Percentiles rank a stretch among this genome's conserved stretches.
phyloP scores from a whole-genome alignment of 64 coral and sea anemone genomes.

The Porites australiensis region DNA sequence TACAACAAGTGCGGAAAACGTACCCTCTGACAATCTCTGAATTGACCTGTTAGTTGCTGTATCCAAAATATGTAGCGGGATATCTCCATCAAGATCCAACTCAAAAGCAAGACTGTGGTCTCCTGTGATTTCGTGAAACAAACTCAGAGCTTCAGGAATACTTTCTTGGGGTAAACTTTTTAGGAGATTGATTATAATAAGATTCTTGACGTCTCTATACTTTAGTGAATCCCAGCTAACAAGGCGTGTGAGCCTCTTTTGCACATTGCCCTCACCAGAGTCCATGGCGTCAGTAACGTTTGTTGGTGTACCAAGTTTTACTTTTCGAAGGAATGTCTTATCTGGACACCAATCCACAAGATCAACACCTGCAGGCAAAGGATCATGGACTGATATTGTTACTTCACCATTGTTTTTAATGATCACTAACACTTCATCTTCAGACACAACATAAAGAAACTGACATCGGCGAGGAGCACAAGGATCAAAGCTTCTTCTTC shows the following conservation, averaged over 20 bases:
- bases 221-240: neutral
- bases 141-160: slow-evolving; percentile 50
- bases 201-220: slow-evolving; percentile 80
- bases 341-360: slow-evolving; percentile 78
- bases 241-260: neutral
- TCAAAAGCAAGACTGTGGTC: slow-evolving; percentile 76
- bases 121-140: slow-evolving; percentile 91
- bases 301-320: slow-evolving; percentile 11
- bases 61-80: slow-evolving; percentile 25
- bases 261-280: neutral
- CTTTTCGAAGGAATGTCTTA: slow-evolving; percentile 61
- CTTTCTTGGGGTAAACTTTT: slow-evolving; percentile 49
- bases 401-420: slow-evolving; percentile 54
- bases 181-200: slow-evolving; percentile 58
- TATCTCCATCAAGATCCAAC: neutral
- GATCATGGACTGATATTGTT: slow-evolving; percentile 74
- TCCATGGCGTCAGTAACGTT: neutral
- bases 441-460: slow-evolving; percentile 84
- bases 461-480: slow-evolving; percentile 19
- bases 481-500: slow-evolving; percentile 1
- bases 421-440: slow-evolving; percentile 60
- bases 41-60: slow-evolving; percentile 50
- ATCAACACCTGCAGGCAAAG: slow-evolving; percentile 74
- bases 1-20: slow-evolving; percentile 86
- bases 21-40: slow-evolving; percentile 78